Evolutionary conservation across 1,140 invertebrate genomes (phyloP).

Genomic region (Latrodectus geometricus): DNA sequence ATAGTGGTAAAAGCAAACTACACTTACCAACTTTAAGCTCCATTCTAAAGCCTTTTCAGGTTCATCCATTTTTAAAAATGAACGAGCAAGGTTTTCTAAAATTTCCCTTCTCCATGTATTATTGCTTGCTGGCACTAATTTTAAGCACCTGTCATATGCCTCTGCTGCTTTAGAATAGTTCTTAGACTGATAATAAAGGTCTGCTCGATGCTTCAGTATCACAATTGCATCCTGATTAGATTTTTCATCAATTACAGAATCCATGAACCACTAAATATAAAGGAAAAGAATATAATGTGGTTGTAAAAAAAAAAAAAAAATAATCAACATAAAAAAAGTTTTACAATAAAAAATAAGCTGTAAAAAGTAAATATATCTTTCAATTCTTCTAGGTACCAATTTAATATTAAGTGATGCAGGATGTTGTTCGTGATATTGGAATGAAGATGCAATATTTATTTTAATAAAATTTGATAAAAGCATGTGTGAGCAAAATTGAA

Average conservation of each 20-base stretch:
- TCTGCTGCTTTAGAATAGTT: constrained; percentile 35
- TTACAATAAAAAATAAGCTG: too few relatives aligned
- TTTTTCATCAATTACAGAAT: background rate
- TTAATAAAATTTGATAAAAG: too few relatives aligned
- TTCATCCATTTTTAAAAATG: constrained; percentile 14
- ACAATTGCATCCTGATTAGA: background rate
- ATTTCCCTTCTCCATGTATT: constrained; percentile 53
- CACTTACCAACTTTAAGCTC: constrained; percentile 38
- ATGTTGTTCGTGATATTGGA: too few relatives aligned
- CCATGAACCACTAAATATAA: constrained; percentile 51
- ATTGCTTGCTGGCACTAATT: constrained; percentile 39
- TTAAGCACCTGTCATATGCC: constrained; percentile 22
- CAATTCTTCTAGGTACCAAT: too few relatives aligned
- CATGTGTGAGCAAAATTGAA: too few relatives aligned
- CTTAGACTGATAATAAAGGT: constrained; percentile 15
- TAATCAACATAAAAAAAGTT: too few relatives aligned
- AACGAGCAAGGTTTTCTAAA: constrained; percentile 48
- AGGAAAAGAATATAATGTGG: background rate
- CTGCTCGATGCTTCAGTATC: constrained; percentile 37
- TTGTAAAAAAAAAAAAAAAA: too few relatives aligned
- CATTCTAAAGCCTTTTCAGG: constrained; percentile 55
- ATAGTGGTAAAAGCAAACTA: background rate
- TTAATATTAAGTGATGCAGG: too few relatives aligned
- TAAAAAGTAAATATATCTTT: too few relatives aligned
- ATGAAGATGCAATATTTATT: too few relatives aligned